These are phyloP conservation scores for Stegodyphus mimosarum DNA, from an alignment of 1,140 invertebrate species.

Conservation along the genomic window DNA sequence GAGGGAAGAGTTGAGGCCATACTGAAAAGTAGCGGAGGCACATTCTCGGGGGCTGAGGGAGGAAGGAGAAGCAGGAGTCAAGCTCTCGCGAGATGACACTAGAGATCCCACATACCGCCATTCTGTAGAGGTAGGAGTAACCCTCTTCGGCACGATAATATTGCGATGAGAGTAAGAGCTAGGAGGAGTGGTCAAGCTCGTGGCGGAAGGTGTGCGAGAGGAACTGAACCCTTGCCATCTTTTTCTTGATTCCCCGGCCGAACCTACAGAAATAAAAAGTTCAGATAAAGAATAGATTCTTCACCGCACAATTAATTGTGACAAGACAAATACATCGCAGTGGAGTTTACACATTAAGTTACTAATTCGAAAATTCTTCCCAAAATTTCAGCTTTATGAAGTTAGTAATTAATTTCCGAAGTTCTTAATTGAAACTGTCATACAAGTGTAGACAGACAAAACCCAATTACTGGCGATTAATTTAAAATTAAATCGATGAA, in stretches of 20 bases:
- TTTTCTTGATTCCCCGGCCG: conserved; percentile 42
- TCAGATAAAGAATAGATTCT: neutral
- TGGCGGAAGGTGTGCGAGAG: conserved; percentile 80
- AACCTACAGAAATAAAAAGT: neutral
- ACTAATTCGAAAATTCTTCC: too few species aligned
- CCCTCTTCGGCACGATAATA: conserved; percentile 58
- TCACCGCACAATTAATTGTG: too few species aligned
- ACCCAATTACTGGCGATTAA: too few species aligned
- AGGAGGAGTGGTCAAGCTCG: conserved; percentile 70
- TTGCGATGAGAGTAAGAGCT: conserved; percentile 71
- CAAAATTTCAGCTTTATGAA: too few species aligned
- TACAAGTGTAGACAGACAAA: too few species aligned
- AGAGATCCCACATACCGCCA: conserved; percentile 61
- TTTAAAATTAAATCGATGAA: too few species aligned
- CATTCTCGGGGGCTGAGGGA: conserved; percentile 55
- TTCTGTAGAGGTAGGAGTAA: conserved; percentile 45
- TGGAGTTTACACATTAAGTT: too few species aligned
- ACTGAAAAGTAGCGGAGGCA: conserved; percentile 42
- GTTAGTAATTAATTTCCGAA: too few species aligned
- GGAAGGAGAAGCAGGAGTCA: conserved; percentile 64
- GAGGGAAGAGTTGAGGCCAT: conserved; percentile 68
- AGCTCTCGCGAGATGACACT: conserved; percentile 64
- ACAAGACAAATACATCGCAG: too few species aligned
- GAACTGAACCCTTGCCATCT: conserved; percentile 79
- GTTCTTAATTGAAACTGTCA: too few species aligned